Evolutionary conservation across 2,888 invertebrate species (phyloP), one percentile per base, ranked within the genome.

Genomic region (Drosophila algonquin): DNA sequence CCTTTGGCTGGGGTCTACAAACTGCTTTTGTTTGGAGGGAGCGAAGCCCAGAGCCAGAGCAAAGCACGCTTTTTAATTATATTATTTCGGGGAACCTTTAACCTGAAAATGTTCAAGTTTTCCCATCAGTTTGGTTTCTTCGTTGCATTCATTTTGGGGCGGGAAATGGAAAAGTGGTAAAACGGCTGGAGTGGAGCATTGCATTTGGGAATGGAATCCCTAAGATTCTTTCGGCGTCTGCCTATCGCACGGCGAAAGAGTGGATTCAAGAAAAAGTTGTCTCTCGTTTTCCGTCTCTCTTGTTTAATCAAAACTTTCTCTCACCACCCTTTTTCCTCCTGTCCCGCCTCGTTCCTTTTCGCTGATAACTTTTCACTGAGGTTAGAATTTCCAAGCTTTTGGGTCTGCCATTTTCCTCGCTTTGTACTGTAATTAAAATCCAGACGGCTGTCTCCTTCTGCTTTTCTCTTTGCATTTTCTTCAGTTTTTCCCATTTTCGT

Each of bases 261-360:
- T 62, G 50, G 30, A 45, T 46, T 55, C 35, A 53, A 48, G 40
- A 53, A 59, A 54, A 69, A 69, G 32, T 59, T 69, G 24, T 21
- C 16, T 56, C n/a, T 40, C 40, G 40, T 40, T n/a, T 40, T 44
- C 57, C 45, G 69, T 55, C 65, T 57, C 52, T 65, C 72, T 77
- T 80, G 88, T 84, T 84, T 88, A 89, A 88, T 89, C 89, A 89
- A 88, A 88, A 40, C n/a, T 72, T 88, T 88, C 87, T 67, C 70
- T 76, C 75, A 76, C 55, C 63, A 53, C 52, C 14, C 21, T 44
- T 35, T n/a, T 48, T 44, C 3, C 16, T 48, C 46, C 40, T 32
- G 50, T 45, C 21, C 54, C 14, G 21, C 18, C 46, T 56, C 51
- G 27, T 48, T 45, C 46, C 44, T 50, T 40, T n/a, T 21, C 55